Conservation (phyloP, 1,140 invertebrate genomes). For the Choristoneura fumiferana region DNA sequence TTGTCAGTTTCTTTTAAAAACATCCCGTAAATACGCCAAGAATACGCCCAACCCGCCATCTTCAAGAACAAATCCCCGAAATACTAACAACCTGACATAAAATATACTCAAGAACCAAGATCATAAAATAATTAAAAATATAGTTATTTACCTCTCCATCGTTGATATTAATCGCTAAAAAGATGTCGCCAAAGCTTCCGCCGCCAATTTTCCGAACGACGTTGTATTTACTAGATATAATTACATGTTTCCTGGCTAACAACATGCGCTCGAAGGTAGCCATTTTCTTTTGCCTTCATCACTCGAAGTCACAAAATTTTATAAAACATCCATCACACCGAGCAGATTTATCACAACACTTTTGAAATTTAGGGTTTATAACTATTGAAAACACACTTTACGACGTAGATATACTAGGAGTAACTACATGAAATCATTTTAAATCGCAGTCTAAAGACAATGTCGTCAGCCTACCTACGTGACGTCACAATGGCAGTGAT, state of each 20-base stretch:
- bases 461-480: constrained; percentile 66
- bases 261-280: constrained; percentile 70
- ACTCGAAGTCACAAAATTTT: constrained; percentile 65
- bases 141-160: constrained; percentile 92
- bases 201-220: constrained; percentile 98
- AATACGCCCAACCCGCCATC: constrained; percentile 55
- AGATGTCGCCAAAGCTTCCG: constrained; percentile 99
- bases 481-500: constrained; percentile 63
- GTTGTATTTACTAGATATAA: constrained; percentile 95
- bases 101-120: constrained; percentile 22
- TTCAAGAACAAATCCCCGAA: constrained; percentile 47
- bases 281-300: constrained; percentile 73
- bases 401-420: constrained; percentile 52
- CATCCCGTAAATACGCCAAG: constrained; percentile 26
- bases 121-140: constrained; percentile 22
- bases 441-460: constrained; percentile 52
- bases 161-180: constrained; percentile 96
- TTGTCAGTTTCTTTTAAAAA: constrained; percentile 10
- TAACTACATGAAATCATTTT: constrained; percentile 62
- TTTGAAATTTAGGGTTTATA: constrained; percentile 48
- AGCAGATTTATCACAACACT: constrained; percentile 54
- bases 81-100: constrained; percentile 43
- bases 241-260: constrained; percentile 81
- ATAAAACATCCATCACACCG: constrained; percentile 51
- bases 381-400: constrained; percentile 53